phyloP scores from a whole-genome alignment of 2,888 invertebrate genomes.

The Ganaspis brasiliensis region DNA sequence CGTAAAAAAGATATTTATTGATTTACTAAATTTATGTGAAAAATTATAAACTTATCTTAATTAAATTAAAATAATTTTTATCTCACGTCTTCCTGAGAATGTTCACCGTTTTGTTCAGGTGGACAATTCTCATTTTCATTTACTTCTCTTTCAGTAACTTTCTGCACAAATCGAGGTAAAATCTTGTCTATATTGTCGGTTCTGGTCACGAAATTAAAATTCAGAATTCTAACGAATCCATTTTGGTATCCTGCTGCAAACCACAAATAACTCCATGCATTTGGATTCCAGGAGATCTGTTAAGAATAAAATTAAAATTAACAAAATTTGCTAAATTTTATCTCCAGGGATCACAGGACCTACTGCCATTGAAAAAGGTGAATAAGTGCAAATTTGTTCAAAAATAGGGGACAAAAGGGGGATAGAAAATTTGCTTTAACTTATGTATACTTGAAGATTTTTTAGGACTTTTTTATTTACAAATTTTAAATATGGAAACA shows the following conservation, averaged over 20 bases:
- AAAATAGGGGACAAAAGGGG: too few relatives aligned
- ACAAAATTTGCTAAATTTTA: too few relatives aligned
- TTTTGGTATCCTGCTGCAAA: slow-evolving; percentile 80
- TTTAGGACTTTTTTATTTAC: too few relatives aligned
- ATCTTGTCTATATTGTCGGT: slow-evolving; percentile 56
- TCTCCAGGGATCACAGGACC: too few relatives aligned
- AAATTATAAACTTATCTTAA: not conserved
- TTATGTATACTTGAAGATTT: too few relatives aligned
- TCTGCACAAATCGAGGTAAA: slow-evolving; percentile 60
- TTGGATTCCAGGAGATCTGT: slow-evolving; percentile 81
- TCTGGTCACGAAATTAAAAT: slow-evolving; percentile 68
- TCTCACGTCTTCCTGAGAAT: not conserved
- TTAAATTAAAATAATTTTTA: not conserved
- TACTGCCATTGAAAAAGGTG: too few relatives aligned
- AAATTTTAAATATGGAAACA: too few relatives aligned
- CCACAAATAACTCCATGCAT: slow-evolving; percentile 80
- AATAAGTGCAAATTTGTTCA: too few relatives aligned
- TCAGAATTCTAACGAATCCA: slow-evolving; percentile 78
- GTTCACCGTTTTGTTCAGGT: not conserved
- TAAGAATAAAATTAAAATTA: too few relatives aligned
- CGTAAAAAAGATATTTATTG: too few relatives aligned
- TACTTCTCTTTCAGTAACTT: slow-evolving; percentile 57
- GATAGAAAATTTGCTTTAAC: too few relatives aligned
- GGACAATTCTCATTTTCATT: not conserved
- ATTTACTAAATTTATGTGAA: too few relatives aligned